phyloP scores from a whole-genome alignment of 1,140 invertebrate genomes.

The Ericerus pela region DNA sequence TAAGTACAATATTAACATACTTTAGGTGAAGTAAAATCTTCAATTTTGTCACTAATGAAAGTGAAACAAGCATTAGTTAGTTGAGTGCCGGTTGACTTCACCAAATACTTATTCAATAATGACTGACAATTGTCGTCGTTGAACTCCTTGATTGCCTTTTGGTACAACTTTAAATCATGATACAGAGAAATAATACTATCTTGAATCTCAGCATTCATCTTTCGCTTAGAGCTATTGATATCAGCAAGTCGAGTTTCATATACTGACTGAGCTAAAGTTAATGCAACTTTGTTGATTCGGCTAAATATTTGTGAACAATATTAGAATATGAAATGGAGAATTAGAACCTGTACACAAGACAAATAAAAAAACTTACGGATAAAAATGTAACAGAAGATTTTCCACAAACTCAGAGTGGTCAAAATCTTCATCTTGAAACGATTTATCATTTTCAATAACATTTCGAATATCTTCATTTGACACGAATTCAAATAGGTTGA shows the following conservation, averaged over 20 bases:
- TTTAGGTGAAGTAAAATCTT: constrained; percentile 4
- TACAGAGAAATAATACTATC: constrained; percentile 62
- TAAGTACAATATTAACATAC: neutral
- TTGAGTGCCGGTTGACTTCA: constrained; percentile 69
- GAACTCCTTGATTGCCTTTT: constrained; percentile 64
- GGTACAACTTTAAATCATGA: constrained; percentile 64
- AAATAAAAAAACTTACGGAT: constrained; percentile 34
- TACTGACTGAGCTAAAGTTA: constrained; percentile 47
- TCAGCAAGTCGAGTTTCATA: constrained; percentile 53
- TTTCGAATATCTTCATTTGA: constrained; percentile 49
- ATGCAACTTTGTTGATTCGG: constrained; percentile 36
- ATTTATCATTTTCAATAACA: constrained; percentile 42
- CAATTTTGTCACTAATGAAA: constrained; percentile 13
- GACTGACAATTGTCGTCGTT: constrained; percentile 41
- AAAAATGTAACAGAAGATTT: constrained; percentile 39
- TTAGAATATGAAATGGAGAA: too few species aligned
- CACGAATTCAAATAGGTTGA: constrained; percentile 43
- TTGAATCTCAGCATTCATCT: constrained; percentile 62
- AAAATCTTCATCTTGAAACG: constrained; percentile 34
- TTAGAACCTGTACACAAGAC: too few species aligned
- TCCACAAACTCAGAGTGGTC: constrained; percentile 21
- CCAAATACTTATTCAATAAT: constrained; percentile 59
- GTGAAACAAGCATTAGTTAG: constrained; percentile 43
- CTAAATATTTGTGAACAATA: too few species aligned
- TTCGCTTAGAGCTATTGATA: constrained; percentile 45